phyloP scores from a whole-genome alignment of 2,797 vertebrate genomes.

The Chanos chanos region DNA sequence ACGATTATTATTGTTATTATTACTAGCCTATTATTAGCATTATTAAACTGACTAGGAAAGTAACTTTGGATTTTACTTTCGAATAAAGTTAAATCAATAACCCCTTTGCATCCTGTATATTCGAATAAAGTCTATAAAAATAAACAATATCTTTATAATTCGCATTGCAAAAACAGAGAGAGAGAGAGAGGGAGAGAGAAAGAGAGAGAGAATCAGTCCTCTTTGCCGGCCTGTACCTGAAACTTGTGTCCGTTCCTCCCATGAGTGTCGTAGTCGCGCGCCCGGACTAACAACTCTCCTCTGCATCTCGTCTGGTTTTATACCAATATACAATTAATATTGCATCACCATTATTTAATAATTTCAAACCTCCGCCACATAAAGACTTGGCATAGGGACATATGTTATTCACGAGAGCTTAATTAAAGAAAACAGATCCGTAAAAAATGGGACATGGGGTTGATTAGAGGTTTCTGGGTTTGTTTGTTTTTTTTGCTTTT shows the following conservation, averaged over 20 bases:
- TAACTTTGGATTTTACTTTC: too few relatives aligned
- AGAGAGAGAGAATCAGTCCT: background rate
- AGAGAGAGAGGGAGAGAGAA: background rate
- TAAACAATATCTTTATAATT: too few relatives aligned
- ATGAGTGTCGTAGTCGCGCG: conserved; percentile 51
- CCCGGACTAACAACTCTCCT: conserved; percentile 43
- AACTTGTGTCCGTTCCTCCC: conserved; percentile 39
- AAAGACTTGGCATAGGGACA: conserved; percentile 74
- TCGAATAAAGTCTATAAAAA: background rate
- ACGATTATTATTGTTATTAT: too few relatives aligned
- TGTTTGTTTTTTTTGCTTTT: conserved; percentile 1
- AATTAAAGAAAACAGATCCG: conserved; percentile 61
- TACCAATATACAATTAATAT: conserved; percentile 82
- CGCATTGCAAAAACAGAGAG: too few relatives aligned
- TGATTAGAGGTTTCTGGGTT: too few relatives aligned
- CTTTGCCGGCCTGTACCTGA: conserved; percentile 35
- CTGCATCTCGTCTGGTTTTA: conserved; percentile 69
- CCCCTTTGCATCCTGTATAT: too few relatives aligned
- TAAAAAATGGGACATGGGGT: background rate
- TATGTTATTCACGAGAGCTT: conserved; percentile 83
- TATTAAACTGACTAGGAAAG: too few relatives aligned
- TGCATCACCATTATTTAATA: conserved; percentile 84
- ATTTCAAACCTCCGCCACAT: conserved; percentile 79
- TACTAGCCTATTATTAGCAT: too few relatives aligned
- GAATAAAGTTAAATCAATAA: too few relatives aligned